Evolutionary conservation across 2,113 vertebrate species (phyloP), one percentile per base, ranked within the genome.

Genomic region (Microtus richardsoni): DNA sequence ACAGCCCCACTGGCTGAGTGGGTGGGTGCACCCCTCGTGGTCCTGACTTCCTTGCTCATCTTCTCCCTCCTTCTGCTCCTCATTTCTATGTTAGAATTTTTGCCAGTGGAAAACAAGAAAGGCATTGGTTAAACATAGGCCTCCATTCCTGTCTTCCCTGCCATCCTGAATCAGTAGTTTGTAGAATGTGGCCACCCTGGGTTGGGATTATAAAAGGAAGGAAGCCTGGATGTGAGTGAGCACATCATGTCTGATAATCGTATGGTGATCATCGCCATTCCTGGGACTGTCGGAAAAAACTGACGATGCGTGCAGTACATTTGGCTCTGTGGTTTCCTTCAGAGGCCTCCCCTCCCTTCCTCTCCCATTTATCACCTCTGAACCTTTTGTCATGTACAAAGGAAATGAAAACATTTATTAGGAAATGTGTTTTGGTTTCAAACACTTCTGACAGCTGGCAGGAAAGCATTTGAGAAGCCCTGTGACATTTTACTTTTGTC

Each of bases 371-470:
- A 70, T 14, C 95, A 96, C 95, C 97, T 90, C 70, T 68, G 71
- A 78, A 96, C 96, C 95, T 96, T 97, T 94, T 62, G 83, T 96
- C 74, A 21, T 91, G 95, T 97, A 95, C 78, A 80, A 44, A 96
- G 89, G 96, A 97, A 97, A 97, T 97, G 97, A 95, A 96, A 97
- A 98, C 91, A 97, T 97, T 96, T 97, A 93, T 96, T 97, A 96
- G 83, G 94, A 96, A 98, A 97, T 97, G 96, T 96, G 70, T 89
- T 97, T 95, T 97, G 30, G 68, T 84, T 96, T 95, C 88, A 87
- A 74, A 83, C 71, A 75, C 95, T 92, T 96, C 49, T 97, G 95
- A 97, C 93, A 94, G 92, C 95, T 97, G 95, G 94, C 96, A 97
- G 86, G 95, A 97, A 89, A 96, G 73, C 88, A 3, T 90, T 95